Evolutionary conservation across 2,888 invertebrate genomes (phyloP), one percentile per base, ranked within the genome.

Genomic region (Nasonia oneida): DNA sequence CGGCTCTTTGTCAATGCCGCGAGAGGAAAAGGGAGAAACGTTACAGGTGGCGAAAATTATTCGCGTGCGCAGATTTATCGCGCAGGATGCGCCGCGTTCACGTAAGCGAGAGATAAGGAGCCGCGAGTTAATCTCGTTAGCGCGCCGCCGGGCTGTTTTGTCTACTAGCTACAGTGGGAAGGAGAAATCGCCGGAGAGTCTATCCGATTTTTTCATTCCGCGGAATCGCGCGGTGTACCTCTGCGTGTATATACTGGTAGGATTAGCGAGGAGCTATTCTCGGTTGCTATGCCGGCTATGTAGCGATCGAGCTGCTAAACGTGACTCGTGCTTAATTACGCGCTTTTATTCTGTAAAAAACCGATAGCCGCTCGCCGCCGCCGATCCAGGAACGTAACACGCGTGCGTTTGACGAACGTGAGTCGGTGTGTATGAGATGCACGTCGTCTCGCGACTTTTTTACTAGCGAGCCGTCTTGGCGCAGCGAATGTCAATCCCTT

Each of bases 121-220:
- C 42, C 42, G 47, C 57, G 57, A 61, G 57, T 61, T 61, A 61
- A 61, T 61, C 57, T 61, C 57, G 57, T 61, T 61, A 61, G 57
- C 57, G 57, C 57, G n/a, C n/a, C 23, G 57, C 6, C 57, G 8
- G 8, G 23, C 57, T n/a, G 57, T 61, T 61, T 61, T 61, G 57
- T 61, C 57, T 61, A 61, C 6, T n/a, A 29, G 23, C 18, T 29
- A 29, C 57, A 8, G n/a, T 61, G 57, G n/a, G 57, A 18, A 53
- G 15, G n/a, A 18, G n/a, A 61, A 61, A 61, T 61, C 23, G 23
- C 23, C 23, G 23, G 23, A 23, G 23, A 23, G 23, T 23, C 23
- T 23, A 23, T 23, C 23, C 23, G 53, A 53, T 53, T 53, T 53
- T 50, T 53, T 18, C 1, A 3, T 18, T 2, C 18, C 10, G 15